A percentile compares a stretch with the other conserved stretches of the same genome.
Conservation (phyloP, 2,797 vertebrate species). For the Sebastolobus altivelis region DNA sequence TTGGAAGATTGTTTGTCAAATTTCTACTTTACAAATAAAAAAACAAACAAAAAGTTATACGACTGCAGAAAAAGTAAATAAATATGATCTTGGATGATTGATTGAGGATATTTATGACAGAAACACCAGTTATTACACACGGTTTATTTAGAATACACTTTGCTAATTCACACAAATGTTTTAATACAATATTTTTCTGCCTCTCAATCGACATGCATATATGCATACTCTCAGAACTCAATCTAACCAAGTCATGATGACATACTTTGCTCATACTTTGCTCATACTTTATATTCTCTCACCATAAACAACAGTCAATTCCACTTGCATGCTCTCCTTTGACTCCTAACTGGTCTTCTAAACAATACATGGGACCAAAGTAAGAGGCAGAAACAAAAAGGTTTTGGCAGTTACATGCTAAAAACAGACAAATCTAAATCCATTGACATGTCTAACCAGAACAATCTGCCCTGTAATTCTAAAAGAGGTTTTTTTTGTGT, state of each 20-base stretch:
- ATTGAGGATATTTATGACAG: not conserved
- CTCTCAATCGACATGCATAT: not conserved
- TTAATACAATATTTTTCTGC: not conserved
- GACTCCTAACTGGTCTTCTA: not conserved
- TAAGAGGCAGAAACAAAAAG: not conserved
- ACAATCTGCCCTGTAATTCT: slow-evolving; percentile 61
- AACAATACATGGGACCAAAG: not conserved
- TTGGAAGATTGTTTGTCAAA: not conserved
- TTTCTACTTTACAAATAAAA: not conserved
- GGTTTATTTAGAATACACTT: slow-evolving; percentile 57
- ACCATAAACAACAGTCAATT: not conserved
- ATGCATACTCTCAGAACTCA: not conserved
- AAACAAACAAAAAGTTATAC: too few species aligned
- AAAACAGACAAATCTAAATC: slow-evolving; percentile 34
- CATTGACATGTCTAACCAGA: slow-evolving; percentile 46
- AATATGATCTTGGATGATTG: not conserved
- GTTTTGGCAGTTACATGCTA: slow-evolving; percentile 24
- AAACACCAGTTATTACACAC: slow-evolving; percentile 6
- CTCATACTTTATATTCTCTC: slow-evolving; percentile 3
- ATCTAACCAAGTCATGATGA: not conserved
- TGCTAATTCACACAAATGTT: not conserved
- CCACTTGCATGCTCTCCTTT: not conserved
- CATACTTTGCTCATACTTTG: not conserved
- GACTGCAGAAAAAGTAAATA: not conserved
- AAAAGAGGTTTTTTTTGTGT: slow-evolving; percentile 62